These are phyloP conservation scores for Tinamus guttatus DNA, from an alignment of 2,113 vertebrate genomes.

Conservation along the genomic window DNA sequence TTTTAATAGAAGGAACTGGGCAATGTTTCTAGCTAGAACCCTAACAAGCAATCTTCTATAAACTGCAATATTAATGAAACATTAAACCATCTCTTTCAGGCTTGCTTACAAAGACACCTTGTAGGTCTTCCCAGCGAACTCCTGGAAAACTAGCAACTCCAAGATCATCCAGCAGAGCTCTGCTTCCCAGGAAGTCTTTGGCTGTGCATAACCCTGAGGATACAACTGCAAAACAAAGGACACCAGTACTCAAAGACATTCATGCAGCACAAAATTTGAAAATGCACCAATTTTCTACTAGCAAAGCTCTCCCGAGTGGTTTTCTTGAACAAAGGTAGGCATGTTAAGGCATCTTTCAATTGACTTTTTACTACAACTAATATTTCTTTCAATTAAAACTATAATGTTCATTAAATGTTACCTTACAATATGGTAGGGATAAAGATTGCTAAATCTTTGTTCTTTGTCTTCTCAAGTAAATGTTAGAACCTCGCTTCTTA, in stretches of 20 bases:
- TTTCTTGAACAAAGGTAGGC: conserved; percentile 39
- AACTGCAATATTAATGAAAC: background rate
- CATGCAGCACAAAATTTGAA: background rate
- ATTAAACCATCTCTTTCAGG: background rate
- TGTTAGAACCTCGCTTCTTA: background rate
- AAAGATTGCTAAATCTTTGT: background rate
- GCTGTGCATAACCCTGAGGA: background rate
- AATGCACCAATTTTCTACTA: background rate
- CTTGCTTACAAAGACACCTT: conserved; percentile 15
- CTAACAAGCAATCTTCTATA: background rate
- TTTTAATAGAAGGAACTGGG: background rate
- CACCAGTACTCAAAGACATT: background rate
- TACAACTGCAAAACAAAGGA: background rate
- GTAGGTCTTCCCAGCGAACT: background rate
- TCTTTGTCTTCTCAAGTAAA: background rate
- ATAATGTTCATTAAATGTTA: background rate
- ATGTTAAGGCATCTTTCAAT: background rate
- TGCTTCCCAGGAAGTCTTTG: background rate
- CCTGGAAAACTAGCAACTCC: background rate
- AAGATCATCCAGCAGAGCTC: background rate
- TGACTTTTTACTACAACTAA: background rate
- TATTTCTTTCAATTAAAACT: no score
- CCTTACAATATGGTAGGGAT: background rate
- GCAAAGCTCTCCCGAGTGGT: background rate
- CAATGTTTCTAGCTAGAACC: background rate